These are phyloP conservation scores for Melanostoma scalare DNA, from an alignment of 2,888 invertebrate species.

Conservation along the genomic window DNA sequence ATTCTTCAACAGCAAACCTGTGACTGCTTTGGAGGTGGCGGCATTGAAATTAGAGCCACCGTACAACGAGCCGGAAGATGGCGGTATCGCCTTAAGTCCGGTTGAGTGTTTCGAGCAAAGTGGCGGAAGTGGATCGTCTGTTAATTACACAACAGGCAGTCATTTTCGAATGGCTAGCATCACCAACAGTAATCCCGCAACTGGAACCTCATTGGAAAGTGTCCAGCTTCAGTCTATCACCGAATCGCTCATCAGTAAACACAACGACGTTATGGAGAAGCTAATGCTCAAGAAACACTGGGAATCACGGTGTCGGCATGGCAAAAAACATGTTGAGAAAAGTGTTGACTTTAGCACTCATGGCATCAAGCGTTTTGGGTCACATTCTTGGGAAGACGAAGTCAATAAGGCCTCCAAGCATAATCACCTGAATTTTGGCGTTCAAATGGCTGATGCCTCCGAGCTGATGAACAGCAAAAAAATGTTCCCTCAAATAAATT, in stretches of 20 bases:
- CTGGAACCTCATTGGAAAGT: conserved; percentile 80
- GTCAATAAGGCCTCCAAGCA: conserved; percentile 84
- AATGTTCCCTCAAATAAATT: conserved; percentile 72
- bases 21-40: conserved; percentile 84
- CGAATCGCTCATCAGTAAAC: conserved; percentile 86
- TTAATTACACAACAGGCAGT: conserved; percentile 85
- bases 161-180: conserved; percentile 84
- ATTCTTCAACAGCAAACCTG: conserved; percentile 87
- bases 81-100: conserved; percentile 77
- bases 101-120: conserved; percentile 82
- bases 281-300: conserved; percentile 88
- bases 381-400: conserved; percentile 85
- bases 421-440: conserved; percentile 79
- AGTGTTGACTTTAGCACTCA: conserved; percentile 81
- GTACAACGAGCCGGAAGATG: conserved; percentile 80
- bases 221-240: conserved; percentile 84
- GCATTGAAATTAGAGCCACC: conserved; percentile 81
- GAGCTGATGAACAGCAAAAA: conserved; percentile 73
- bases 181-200: conserved; percentile 82
- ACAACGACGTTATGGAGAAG: conserved; percentile 92
- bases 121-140: conserved; percentile 85
- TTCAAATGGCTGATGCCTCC: conserved; percentile 61
- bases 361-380: conserved; percentile 85
- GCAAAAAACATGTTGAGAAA: conserved; percentile 80
- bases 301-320: conserved; percentile 84